Percentiles rank a stretch among this genome's conserved stretches.
Evolutionary conservation across 2,797 vertebrate species (phyloP).

Genomic region (Sphenodon punctatus): DNA sequence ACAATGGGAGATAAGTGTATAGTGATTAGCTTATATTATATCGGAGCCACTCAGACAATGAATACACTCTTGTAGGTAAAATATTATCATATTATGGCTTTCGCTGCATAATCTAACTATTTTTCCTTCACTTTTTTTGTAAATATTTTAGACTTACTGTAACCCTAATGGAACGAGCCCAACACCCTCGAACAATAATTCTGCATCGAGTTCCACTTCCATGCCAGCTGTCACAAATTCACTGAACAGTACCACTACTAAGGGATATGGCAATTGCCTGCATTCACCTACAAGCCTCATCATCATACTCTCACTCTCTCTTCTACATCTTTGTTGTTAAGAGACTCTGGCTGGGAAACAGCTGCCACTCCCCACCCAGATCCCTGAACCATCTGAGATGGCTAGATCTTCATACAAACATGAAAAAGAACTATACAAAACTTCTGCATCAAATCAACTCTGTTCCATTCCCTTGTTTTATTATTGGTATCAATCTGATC

Average conservation of each 20-base stretch:
- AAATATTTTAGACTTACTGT: slow-evolving; percentile 73
- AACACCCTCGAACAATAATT: slow-evolving; percentile 35
- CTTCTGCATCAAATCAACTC: slow-evolving; percentile 48
- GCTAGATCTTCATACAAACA: slow-evolving; percentile 54
- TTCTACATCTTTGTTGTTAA: slow-evolving; percentile 87
- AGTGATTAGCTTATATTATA: accelerated
- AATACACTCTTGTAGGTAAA: neutral
- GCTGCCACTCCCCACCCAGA: slow-evolving; percentile 52
- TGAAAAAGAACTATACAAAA: slow-evolving; percentile 60
- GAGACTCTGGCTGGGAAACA: slow-evolving; percentile 72
- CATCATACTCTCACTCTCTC: slow-evolving; percentile 77
- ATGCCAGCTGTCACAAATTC: slow-evolving; percentile 55
- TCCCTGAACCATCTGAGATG: slow-evolving; percentile 65
- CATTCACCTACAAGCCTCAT: slow-evolving; percentile 75
- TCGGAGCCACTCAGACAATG: neutral
- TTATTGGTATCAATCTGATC: slow-evolving; percentile 54
- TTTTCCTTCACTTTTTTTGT: neutral
- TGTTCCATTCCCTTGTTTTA: slow-evolving; percentile 50
- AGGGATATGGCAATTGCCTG: slow-evolving; percentile 74
- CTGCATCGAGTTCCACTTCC: slow-evolving; percentile 50
- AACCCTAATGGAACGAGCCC: slow-evolving; percentile 7
- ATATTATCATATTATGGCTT: neutral
- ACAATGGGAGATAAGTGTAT: neutral
- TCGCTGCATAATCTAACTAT: neutral
- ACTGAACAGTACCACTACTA: slow-evolving; percentile 70